Conservation (phyloP, 2,888 invertebrate genomes). For the Synergus japonicus region DNA sequence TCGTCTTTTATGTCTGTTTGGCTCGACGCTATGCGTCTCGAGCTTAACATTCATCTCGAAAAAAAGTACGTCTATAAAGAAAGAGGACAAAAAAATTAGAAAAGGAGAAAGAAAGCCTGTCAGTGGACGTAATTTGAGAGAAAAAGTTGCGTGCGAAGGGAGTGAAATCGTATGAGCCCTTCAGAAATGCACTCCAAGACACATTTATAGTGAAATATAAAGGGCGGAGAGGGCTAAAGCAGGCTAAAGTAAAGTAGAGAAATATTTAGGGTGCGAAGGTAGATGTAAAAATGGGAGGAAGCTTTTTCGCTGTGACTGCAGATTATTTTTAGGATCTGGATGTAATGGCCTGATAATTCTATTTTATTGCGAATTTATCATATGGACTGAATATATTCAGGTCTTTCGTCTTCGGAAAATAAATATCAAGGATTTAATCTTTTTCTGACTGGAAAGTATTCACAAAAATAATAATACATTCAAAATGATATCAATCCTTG, state of each 20-base stretch:
- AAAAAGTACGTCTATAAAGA: background rate
- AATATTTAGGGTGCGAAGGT: conserved; percentile 3
- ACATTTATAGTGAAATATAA: conserved; percentile 19
- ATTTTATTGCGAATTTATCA: background rate
- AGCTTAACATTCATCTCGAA: conserved; percentile 2
- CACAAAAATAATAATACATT: too few relatives aligned
- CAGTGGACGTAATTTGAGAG: conserved; percentile 10
- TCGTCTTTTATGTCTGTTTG: conserved; percentile 4
- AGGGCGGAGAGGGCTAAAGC: conserved; percentile 9
- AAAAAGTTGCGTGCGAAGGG: conserved; percentile 24
- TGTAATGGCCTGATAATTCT: background rate
- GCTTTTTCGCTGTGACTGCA: background rate
- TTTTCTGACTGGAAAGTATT: too few relatives aligned
- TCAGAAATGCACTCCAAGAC: conserved; percentile 6
- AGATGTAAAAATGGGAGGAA: background rate
- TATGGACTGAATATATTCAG: background rate
- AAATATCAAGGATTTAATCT: too few relatives aligned
- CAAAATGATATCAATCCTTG: too few relatives aligned
- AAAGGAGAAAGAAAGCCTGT: background rate
- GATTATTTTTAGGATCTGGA: background rate
- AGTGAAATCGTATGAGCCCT: conserved; percentile 31
- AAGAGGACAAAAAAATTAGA: background rate
- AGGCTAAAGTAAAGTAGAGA: background rate
- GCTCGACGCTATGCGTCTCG: conserved; percentile 2
- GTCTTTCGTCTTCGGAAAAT: too few relatives aligned